Percentiles rank a stretch among this genome's conserved stretches.
Conservation (phyloP, 2,888 invertebrate species). For the Luperina testacea region DNA sequence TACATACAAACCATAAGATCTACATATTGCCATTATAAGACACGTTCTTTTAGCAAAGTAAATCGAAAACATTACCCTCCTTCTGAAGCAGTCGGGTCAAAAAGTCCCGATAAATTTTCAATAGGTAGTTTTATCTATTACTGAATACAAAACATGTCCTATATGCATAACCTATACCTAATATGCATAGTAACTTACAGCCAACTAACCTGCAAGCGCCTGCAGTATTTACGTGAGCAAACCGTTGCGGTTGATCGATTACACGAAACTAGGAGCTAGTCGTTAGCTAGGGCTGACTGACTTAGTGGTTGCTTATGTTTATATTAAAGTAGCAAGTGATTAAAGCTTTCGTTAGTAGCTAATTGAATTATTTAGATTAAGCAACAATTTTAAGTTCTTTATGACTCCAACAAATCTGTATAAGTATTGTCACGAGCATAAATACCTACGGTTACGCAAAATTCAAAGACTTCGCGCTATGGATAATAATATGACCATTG, state of each 20-base stretch:
- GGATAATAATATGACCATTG: background rate
- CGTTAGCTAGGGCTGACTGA: background rate
- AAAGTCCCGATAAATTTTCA: background rate
- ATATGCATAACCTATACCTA: background rate
- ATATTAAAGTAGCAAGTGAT: background rate
- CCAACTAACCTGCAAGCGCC: constrained; percentile 49
- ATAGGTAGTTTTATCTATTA: background rate
- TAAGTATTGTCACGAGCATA: background rate
- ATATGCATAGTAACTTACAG: background rate
- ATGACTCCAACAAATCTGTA: background rate
- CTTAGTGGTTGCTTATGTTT: background rate
- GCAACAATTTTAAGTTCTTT: background rate
- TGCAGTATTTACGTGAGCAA: constrained; percentile 52
- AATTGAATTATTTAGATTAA: background rate
- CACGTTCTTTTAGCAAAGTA: background rate
- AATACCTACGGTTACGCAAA: background rate
- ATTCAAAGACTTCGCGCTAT: background rate
- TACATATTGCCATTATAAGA: background rate
- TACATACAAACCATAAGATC: background rate
- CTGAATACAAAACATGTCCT: background rate
- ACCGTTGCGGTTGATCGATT: constrained; percentile 32
- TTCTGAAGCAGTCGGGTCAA: too few relatives aligned
- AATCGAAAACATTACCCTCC: background rate
- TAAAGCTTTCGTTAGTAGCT: background rate
- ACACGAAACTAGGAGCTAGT: constrained; percentile 10